phyloP scores from a whole-genome alignment of 2,797 vertebrate genomes.

The Peromyscus aztecus region DNA sequence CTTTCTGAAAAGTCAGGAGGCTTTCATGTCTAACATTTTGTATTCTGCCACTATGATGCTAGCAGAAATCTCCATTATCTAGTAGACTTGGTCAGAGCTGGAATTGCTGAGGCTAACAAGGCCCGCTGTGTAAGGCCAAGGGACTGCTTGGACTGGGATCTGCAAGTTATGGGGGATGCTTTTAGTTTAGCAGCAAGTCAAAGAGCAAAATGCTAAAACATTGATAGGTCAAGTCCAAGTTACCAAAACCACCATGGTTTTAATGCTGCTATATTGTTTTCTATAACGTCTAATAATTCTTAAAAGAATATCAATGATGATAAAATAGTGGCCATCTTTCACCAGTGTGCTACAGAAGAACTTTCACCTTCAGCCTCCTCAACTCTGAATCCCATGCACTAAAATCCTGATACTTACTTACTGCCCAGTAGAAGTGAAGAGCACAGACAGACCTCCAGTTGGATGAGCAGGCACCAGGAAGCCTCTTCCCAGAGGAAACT shows the following conservation, averaged over 20 bases:
- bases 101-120: neutral
- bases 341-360: neutral
- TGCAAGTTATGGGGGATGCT: neutral
- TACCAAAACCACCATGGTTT: neutral
- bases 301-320: neutral
- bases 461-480: neutral
- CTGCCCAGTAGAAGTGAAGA: neutral
- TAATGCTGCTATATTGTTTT: neutral
- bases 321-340: neutral
- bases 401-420: neutral
- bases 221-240: neutral
- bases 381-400: neutral
- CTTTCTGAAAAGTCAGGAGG: conserved; percentile 5
- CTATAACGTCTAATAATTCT: neutral
- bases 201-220: neutral
- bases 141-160: neutral
- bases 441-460: neutral
- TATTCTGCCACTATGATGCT: neutral
- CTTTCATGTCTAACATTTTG: neutral
- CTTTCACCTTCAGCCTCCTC: neutral
- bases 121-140: neutral
- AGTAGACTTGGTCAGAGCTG: neutral
- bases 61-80: neutral
- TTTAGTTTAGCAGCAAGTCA: neutral
- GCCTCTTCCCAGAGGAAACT: neutral